These are phyloP conservation scores for Ophioninae sp. DNA, from an alignment of 2,888 invertebrate species.

Conservation along the genomic window DNA sequence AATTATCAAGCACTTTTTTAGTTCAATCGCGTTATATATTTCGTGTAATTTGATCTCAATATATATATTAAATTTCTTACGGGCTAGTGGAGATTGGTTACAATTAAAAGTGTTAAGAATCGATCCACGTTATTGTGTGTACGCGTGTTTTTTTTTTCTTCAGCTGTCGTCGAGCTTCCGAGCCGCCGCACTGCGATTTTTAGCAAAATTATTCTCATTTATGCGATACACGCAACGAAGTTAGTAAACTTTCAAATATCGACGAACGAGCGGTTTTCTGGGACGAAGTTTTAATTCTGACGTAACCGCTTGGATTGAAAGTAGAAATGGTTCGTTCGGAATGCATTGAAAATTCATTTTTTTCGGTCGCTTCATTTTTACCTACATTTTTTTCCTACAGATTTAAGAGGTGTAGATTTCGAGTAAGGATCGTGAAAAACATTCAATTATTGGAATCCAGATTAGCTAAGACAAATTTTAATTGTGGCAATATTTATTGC, in stretches of 20 bases:
- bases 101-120: slow-evolving; percentile 66
- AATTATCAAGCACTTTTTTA: slow-evolving; percentile 40
- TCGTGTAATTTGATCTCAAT: slow-evolving; percentile 68
- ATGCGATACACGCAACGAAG: slow-evolving; percentile 17
- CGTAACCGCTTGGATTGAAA: neutral
- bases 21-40: slow-evolving; percentile 70
- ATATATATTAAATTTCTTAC: slow-evolving; percentile 78
- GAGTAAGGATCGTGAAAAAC: neutral
- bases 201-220: slow-evolving; percentile 27
- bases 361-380: neutral
- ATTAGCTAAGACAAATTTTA: neutral
- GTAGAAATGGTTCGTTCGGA: neutral
- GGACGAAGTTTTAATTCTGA: neutral
- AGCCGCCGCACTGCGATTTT: slow-evolving; percentile 18
- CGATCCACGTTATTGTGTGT: slow-evolving; percentile 29
- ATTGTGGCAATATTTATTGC: neutral
- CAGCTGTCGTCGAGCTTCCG: slow-evolving; percentile 15
- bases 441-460: neutral
- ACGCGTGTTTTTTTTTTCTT: neutral
- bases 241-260: neutral
- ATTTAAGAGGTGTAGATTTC: neutral
- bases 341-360: neutral
- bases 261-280: neutral
- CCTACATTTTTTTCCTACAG: neutral
- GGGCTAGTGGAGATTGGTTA: slow-evolving; percentile 70